phyloP scores from a whole-genome alignment of 2,797 vertebrate species.

The Cryptoblepharus egeriae region DNA sequence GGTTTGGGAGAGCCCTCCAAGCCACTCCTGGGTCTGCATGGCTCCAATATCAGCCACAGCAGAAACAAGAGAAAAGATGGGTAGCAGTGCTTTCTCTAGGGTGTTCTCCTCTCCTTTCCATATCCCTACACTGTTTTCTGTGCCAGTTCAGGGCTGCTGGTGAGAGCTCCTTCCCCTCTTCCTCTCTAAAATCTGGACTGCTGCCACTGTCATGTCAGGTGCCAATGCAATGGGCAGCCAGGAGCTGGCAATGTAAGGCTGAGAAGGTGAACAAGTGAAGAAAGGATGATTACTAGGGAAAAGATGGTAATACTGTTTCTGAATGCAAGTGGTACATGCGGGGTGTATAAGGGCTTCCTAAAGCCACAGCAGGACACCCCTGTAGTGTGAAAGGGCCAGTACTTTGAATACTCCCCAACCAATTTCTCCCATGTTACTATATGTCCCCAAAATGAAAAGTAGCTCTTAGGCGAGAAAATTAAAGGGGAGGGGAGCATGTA shows the following conservation, averaged over 20 bases:
- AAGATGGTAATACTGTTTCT: not conserved
- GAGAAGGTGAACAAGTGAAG: not conserved
- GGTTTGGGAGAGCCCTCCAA: not conserved
- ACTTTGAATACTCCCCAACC: not conserved
- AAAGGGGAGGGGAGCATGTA: not conserved
- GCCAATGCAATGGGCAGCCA: slow-evolving; percentile 2
- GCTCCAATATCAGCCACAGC: not conserved
- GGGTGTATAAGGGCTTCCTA: not conserved
- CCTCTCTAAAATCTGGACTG: not conserved
- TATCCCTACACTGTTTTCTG: not conserved
- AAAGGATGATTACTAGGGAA: slow-evolving; percentile 18
- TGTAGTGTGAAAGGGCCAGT: not conserved
- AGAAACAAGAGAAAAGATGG: not conserved
- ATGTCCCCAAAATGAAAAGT: not conserved
- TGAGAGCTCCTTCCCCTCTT: not conserved
- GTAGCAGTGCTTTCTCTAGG: not conserved
- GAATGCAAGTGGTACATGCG: not conserved
- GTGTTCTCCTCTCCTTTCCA: not conserved
- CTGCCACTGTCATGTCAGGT: not conserved
- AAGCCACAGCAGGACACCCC: not conserved
- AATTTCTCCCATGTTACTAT: not conserved
- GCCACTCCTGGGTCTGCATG: not conserved
- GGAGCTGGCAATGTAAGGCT: not conserved
- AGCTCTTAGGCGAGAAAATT: not conserved
- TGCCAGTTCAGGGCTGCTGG: not conserved